These are phyloP conservation scores for Pseudococcus jackbeardsleyi DNA, from an alignment of 2,888 invertebrate species.

Conservation along the genomic window DNA sequence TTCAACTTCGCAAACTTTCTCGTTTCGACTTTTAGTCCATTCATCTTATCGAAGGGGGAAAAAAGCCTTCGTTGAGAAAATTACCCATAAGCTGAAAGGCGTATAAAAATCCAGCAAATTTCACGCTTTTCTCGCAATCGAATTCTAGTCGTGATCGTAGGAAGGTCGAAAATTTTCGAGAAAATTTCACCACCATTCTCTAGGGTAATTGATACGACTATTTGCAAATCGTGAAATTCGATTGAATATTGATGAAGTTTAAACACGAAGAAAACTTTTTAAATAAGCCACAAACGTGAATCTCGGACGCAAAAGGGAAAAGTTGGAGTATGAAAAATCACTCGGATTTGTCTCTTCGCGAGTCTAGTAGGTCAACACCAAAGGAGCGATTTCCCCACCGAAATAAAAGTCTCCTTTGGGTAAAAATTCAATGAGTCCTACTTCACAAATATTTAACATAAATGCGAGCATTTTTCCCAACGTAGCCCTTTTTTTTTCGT, in stretches of 20 bases:
- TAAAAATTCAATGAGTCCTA: conserved; percentile 3
- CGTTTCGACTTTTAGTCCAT: conserved; percentile 29
- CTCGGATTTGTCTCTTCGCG: conserved; percentile 3
- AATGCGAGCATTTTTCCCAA: neutral
- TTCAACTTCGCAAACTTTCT: neutral
- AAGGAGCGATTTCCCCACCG: neutral
- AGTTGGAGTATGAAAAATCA: conserved; percentile 15
- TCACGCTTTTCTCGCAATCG: neutral
- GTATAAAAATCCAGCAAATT: neutral
- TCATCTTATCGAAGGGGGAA: neutral
- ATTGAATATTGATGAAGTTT: conserved; percentile 47
- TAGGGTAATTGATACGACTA: conserved; percentile 41
- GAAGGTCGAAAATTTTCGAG: neutral
- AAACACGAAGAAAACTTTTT: conserved; percentile 41
- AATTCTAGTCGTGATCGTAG: neutral
- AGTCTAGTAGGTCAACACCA: too few species aligned
- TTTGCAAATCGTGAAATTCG: conserved; percentile 23
- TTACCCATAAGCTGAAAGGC: conserved; percentile 13
- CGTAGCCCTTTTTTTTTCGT: neutral
- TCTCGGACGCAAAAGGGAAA: neutral
- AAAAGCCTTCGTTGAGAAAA: neutral
- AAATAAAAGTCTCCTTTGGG: neutral
- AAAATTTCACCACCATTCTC: conserved; percentile 29
- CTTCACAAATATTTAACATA: conserved; percentile 9
- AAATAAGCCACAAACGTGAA: conserved; percentile 10